phyloP scores from a whole-genome alignment of 2,797 vertebrate species.

The Ambastaia sidthimunki region DNA sequence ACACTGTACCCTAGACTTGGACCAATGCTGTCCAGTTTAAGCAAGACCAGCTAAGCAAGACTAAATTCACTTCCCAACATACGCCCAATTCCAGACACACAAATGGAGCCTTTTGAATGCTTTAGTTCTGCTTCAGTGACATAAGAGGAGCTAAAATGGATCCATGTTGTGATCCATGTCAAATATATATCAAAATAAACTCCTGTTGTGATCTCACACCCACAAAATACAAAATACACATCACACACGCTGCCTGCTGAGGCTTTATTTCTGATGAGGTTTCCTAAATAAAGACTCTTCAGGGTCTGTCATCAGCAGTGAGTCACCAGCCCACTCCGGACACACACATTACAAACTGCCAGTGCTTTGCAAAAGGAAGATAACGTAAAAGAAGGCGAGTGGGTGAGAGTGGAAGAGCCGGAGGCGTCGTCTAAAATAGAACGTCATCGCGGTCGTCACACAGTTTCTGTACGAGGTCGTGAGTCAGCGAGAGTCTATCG shows the following conservation, averaged over 20 bases:
- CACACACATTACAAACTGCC: neutral
- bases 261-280: neutral
- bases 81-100: slow-evolving; percentile 27
- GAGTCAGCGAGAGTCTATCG: slow-evolving; percentile 51
- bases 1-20: no score
- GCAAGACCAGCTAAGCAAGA: neutral
- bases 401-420: slow-evolving; percentile 29
- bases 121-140: slow-evolving; percentile 1
- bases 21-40: no score
- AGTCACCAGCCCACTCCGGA: slow-evolving; percentile 29
- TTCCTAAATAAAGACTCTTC: slow-evolving; percentile 38
- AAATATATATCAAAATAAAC: slow-evolving; percentile 6
- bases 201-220: neutral
- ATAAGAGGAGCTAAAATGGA: slow-evolving; percentile 9
- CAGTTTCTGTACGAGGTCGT: slow-evolving; percentile 39
- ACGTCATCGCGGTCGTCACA: slow-evolving; percentile 28
- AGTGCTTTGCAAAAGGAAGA: slow-evolving; percentile 8
- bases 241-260: neutral
- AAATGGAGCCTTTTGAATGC: slow-evolving; percentile 41
- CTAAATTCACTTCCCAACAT: slow-evolving; percentile 36
- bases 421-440: slow-evolving; percentile 44
- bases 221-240: neutral
- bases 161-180: slow-evolving; percentile 6
- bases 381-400: neutral
- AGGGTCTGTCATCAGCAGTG: slow-evolving; percentile 18